Evolutionary conservation across 2,888 invertebrate species (phyloP), one percentile per base, ranked within the genome.

Genomic region (Gandaritis pyraliata): DNA sequence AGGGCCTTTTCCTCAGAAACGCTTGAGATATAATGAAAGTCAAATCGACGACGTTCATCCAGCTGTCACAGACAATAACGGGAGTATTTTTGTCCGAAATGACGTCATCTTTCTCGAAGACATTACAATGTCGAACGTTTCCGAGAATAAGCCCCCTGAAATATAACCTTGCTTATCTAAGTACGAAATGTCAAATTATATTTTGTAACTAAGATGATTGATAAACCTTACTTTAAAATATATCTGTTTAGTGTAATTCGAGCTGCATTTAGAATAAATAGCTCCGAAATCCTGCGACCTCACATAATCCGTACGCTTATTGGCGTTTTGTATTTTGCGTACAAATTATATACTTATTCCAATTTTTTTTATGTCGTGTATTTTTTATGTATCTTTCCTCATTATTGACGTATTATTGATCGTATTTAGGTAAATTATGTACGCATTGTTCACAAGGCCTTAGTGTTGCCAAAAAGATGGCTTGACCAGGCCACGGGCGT

Each of bases 331-430:
- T 61, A 61, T 61, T 62, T 63, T 48, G 64, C 63, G 66, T 66
- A 64, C 65, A 58, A 65, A 65, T 49, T 58, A 63, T 57, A 60
- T 61, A n/a, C n/a, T n/a, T n/a, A 84, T 85, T 85, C 83, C 81
- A 82, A 78, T 83, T 77, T 61, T 77, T 71, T 74, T 73, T 72
- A 16, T 57, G 54, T 57, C 51, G 48, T 66, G 16, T 68, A 62
- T 62, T 63, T 61, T 61, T 67, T 68, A 54, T 47, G 29, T 65
- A 58, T 64, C 69, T 76, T 73, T 71, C 77, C 77, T 78, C 76
- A 82, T 75, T 75, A 76, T 77, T 73, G 62, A 71, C 72, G 70
- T 81, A 81, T 78, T 85, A 82, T 82, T 82, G 77, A 75, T 81
- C 70, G 36, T 61, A 50, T 75, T 81, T 80, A 78, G 73, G 67